Percentiles rank a stretch among this genome's conserved stretches.
Evolutionary conservation across 2,113 vertebrate species (phyloP).

Genomic region (Aleadryas rufinucha): DNA sequence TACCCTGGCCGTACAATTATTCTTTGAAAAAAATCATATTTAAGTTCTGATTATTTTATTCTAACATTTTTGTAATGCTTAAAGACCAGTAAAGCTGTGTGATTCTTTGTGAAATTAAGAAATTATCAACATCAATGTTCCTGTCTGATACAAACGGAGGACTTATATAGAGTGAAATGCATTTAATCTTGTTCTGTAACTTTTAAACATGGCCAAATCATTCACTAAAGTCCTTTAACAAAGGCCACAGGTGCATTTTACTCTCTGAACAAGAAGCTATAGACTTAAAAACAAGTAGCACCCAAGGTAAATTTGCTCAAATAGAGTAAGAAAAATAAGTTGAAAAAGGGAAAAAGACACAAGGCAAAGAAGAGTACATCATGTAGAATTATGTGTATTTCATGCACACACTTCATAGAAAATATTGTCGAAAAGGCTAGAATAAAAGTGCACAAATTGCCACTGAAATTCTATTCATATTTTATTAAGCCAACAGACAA

Average conservation of each 20-base stretch:
- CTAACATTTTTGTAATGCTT: not conserved
- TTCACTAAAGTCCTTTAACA: not conserved
- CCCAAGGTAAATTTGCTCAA: not conserved
- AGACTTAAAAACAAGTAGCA: not conserved
- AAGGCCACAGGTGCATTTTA: not conserved
- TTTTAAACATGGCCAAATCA: not conserved
- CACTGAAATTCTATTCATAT: not conserved
- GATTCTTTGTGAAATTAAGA: not conserved
- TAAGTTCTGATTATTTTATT: not conserved
- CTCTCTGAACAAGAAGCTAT: not conserved
- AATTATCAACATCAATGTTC: not conserved
- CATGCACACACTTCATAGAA: not conserved
- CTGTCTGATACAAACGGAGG: not conserved
- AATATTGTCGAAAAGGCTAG: not conserved
- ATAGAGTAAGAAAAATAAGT: not conserved
- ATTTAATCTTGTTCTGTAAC: not conserved
- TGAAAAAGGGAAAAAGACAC: not conserved
- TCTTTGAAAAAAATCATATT: not conserved
- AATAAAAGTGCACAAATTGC: not conserved
- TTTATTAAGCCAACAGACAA: not conserved
- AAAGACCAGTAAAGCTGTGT: not conserved
- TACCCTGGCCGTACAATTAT: not conserved
- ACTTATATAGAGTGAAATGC: not conserved
- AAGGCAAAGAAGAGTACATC: not conserved
- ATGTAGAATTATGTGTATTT: not conserved